Base-by-base conservation (phyloP, 2,113 vertebrate genomes). In the Neogobius melanostomus region DNA sequence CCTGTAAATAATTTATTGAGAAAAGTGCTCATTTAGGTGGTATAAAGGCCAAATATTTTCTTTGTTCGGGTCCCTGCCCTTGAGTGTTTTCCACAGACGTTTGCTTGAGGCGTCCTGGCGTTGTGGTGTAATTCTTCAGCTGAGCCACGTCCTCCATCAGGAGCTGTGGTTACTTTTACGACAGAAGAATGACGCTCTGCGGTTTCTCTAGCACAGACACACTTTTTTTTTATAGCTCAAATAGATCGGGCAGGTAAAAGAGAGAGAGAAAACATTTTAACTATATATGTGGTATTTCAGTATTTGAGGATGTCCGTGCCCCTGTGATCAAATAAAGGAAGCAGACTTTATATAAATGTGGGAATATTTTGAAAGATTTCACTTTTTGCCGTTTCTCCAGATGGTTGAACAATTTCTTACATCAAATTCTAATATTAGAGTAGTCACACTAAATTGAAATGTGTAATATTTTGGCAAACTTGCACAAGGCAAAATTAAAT, bases 191-290 rank as follows among this genome's bases (percentile, higher is more conserved):
- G 75, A 50, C 69, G 77, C 54, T 57, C 47, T 82, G 75, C 67
- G 86, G 82, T 84, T 80, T 43, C 17, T 75, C 36, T 43, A 68
- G 77, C 36, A 66, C 72, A 84, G 81, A 76, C 75, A 75, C 81
- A 79, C 15, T 44, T 61, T 77, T 87, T 84, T 36, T 36, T 36
- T 36, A 77, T 76, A 77, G 73, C 48, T 82, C 68, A 72, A 69
- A 54, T 62, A 75, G 68, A 59, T 72, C 72, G 60, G 64, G 66
- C 75, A 67, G 71, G 78, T 71, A 72, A 60, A 80, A 59, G 74
- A 43, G 66, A 64, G 54, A 75, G 53, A 61, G 57, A 77, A 36
- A 56, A 61, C n/a, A 4, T 6, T 69, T 74, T 61, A 74, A 49
- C 53, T 74, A 50, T 81, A 84, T 45, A 76, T 10, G 6, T 64